These are phyloP conservation scores for Schlechtendalia chinensis DNA, from an alignment of 1,140 invertebrate species.

Conservation along the genomic window DNA sequence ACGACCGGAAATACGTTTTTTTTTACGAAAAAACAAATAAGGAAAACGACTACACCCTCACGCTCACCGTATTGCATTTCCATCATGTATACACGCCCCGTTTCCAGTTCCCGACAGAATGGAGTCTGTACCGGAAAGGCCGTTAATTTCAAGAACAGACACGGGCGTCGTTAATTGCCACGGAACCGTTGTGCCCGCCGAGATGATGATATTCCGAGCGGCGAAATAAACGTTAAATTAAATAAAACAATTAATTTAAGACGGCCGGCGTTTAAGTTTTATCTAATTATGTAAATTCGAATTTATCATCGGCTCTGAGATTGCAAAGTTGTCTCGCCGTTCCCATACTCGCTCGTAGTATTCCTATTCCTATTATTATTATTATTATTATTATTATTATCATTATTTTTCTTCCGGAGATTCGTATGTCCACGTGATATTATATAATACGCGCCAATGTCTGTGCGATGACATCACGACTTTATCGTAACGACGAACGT, in stretches of 20 bases:
- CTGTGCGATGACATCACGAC: neutral
- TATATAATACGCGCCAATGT: neutral
- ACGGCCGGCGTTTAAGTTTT: constrained; percentile 35
- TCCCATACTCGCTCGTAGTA: no score
- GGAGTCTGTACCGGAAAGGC: constrained; percentile 25
- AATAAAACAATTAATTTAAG: constrained; percentile 46
- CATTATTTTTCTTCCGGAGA: no score
- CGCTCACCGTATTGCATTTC: neutral
- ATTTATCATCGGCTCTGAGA: constrained; percentile 32
- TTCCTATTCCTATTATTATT: no score
- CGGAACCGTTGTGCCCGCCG: neutral
- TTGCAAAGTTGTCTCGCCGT: constrained; percentile 21
- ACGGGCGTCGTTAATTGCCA: constrained; percentile 29
- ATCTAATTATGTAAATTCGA: constrained; percentile 46
- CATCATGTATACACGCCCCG: neutral
- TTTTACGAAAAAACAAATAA: neutral
- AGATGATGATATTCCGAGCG: constrained; percentile 1
- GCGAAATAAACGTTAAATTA: constrained; percentile 32
- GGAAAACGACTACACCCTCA: neutral
- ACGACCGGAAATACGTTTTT: neutral
- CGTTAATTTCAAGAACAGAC: constrained; percentile 36
- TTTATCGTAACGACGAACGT: no score
- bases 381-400: no score
- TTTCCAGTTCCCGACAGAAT: neutral
- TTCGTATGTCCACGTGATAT: no score